Base-by-base conservation (phyloP, 2,113 vertebrate species). In the Nothocercus julius region DNA sequence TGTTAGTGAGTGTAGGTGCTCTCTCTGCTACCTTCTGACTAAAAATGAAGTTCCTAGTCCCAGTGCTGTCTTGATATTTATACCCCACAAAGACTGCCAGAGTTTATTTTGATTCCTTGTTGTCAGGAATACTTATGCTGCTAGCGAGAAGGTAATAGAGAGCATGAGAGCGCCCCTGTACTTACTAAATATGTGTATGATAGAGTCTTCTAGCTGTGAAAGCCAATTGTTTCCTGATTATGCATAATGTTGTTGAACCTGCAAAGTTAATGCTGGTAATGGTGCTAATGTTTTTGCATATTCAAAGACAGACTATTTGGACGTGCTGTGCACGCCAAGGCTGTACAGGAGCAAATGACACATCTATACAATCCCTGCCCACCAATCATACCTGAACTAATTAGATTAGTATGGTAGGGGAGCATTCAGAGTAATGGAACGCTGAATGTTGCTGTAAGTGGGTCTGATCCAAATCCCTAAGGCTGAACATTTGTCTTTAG, bases 81-180 rank as follows among this genome's bases (percentile, higher is more conserved):
- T 14, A 14, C 8, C 25, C 24, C 74, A 21, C 16, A 82, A 24
- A 44, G 5, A 8, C 63, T 69, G 5, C 30, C 61, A 38, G 19
- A 63, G 66, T 92, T 21, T 66, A 32, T 54, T 75, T 61, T 75
- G 47, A 53, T 21, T 40, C 49, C 34, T 13, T 13, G 12, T 18
- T 9, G 9, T 42, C 1, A 1, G 4, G 11, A n/a, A n/a, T 51
- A 91, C 7, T 42, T 56, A 51, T 38, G 38, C 0, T 2, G 59
- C 36, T 77, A 3, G 0, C 42, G 30, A 75, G 66, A 89, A 81
- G 67, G 32, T 8, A 74, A 3, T 18, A 84, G 73, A 74, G 4
- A 56, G 12, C 4, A 4, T 7, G 18, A 70, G n/a, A 80, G 53
- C 80, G 27, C 16, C 16, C 54, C 11, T 77, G 49, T 21, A 22